Evolutionary conservation across 1,140 invertebrate genomes (phyloP), one percentile per base, ranked within the genome.

Genomic region (Trachymyrmex cornetzi): DNA sequence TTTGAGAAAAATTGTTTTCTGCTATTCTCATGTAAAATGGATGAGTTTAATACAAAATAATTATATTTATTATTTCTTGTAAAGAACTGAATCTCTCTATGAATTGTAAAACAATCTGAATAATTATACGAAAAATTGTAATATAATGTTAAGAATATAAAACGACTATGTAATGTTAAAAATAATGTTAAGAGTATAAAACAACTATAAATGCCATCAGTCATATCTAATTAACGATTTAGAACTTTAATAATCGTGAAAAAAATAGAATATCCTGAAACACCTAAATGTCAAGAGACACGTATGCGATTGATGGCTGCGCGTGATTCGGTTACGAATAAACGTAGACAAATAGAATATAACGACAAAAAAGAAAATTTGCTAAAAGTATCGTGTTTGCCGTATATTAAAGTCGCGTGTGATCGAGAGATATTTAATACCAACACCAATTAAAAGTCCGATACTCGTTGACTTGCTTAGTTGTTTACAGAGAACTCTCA

Each of bases 391-490:
- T 48, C 22, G 19, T 14, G 30, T 81, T 71, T 81, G 50, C 34
- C 22, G 34, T 11, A 7, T 19, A 64, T 64, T 79, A 79, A 77
- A 63, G 50, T 44, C 16, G 75, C 16, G 59, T 64, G 19, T 24
- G 59, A 14, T 24, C 22, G 66, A 50, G 38, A n/a, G 34, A 7
- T n/a, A 81, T 57, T 81, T 81, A 81, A 81, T 72, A 7, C 53
- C 66, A 27, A 81, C 34, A 50, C 22, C 50, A 72, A 81, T 72
- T 44, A 81, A 81, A 81, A 81, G 22, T 81, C 34, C 66, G 12
- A 71, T 81, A 81, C 16, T 72, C 66, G 50, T 57, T 30, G 16
- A 81, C 19, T 66, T 27, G 12, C 11, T 27, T 44, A 57, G 44
- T 27, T 44, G 66, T 81, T 81, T 81, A 72, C 22, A 81, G 11